Conservation (phyloP, 2,113 vertebrate species). For the Puma concolor region DNA sequence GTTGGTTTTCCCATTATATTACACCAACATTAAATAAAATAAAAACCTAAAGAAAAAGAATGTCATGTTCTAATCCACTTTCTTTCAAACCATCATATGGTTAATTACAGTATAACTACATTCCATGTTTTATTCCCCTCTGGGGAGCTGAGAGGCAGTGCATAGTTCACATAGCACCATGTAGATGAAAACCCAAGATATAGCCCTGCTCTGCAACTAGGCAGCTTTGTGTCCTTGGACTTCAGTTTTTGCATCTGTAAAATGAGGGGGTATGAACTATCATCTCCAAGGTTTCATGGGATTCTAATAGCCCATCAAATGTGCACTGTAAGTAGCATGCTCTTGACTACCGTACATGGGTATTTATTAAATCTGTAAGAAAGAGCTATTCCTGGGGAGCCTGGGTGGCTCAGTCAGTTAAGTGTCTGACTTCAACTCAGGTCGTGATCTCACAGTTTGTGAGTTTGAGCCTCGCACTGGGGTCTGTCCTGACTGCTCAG, state of each 20-base stretch:
- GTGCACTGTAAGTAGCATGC: not conserved
- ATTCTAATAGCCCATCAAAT: not conserved
- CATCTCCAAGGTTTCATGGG: not conserved
- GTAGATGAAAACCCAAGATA: not conserved
- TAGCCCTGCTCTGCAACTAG: not conserved
- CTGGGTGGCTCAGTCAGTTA: too few species aligned
- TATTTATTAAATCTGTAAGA: not conserved
- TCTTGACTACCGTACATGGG: not conserved
- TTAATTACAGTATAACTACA: not conserved
- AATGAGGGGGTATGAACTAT: not conserved
- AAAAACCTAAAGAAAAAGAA: conserved; percentile 1
- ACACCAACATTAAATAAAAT: not conserved
- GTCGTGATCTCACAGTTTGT: too few species aligned
- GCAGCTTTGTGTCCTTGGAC: not conserved
- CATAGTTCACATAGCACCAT: not conserved
- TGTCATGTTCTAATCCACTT: not conserved
- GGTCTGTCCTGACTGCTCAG: too few species aligned
- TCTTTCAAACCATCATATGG: not conserved
- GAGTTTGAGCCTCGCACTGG: too few species aligned
- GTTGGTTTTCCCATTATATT: not conserved
- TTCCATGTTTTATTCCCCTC: not conserved
- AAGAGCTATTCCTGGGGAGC: not conserved
- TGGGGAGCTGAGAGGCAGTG: not conserved
- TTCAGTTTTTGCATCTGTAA: not conserved
- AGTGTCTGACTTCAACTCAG: too few species aligned